Conservation (phyloP, 2,113 vertebrate genomes). For the Herpailurus yagouaroundi region DNA sequence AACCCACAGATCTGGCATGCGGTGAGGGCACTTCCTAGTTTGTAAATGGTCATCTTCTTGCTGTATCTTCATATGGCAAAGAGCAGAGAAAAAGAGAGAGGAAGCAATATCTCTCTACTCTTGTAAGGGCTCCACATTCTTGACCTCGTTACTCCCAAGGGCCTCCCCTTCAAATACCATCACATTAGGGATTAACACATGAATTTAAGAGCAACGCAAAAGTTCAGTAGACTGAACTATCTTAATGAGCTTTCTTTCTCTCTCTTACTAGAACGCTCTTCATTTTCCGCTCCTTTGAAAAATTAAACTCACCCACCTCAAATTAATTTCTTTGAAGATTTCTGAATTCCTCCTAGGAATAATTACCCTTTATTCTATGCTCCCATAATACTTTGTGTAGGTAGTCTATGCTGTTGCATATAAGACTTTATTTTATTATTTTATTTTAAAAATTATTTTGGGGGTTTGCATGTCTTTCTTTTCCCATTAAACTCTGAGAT, state of each 20-base stretch:
- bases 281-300: not conserved
- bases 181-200: not conserved
- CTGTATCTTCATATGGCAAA: not conserved
- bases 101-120: not conserved
- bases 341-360: not conserved
- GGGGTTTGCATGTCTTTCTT: not conserved
- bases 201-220: not conserved
- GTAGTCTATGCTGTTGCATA: not conserved
- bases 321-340: not conserved
- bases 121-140: not conserved
- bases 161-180: not conserved
- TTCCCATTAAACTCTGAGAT: not conserved
- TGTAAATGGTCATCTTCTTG: not conserved
- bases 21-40: not conserved
- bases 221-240: not conserved
- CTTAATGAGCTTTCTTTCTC: not conserved
- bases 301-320: not conserved
- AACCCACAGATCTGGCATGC: not conserved
- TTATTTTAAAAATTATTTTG: not conserved
- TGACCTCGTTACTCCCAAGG: not conserved
- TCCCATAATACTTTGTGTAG: not conserved
- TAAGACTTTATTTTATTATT: not conserved
- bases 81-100: not conserved
- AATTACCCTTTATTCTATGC: not conserved
- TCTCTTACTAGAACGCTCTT: not conserved